Evolutionary conservation across 2,797 vertebrate genomes (phyloP).

Genomic region (Lacerta bilineata): DNA sequence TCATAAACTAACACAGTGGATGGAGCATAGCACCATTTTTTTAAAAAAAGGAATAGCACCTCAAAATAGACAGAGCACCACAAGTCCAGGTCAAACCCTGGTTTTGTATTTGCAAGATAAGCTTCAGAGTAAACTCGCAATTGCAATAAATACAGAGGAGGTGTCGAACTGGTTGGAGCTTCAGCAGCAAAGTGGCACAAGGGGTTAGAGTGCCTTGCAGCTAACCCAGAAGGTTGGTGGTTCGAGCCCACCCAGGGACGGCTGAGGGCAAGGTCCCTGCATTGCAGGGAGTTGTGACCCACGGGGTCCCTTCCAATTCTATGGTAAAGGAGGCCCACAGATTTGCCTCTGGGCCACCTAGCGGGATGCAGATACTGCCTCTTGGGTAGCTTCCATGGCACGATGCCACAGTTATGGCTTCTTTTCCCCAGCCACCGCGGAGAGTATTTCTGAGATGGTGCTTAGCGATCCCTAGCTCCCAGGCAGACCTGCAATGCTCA

Average conservation of each 20-base stretch:
- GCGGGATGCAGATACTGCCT: constrained; percentile 51
- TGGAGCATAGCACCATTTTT: constrained; percentile 64
- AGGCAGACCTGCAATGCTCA: background rate
- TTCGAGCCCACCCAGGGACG: too few species aligned
- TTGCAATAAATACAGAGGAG: constrained; percentile 49
- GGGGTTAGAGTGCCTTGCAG: too few species aligned
- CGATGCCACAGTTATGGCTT: background rate
- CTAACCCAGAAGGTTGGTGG: too few species aligned
- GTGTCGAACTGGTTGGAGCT: background rate
- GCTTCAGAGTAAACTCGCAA: constrained; percentile 39
- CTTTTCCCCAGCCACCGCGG: background rate
- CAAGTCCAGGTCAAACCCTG: background rate
- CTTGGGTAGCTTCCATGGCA: constrained; percentile 35
- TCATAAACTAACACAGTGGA: constrained; percentile 22
- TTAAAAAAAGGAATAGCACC: constrained; percentile 52
- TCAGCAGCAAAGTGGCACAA: too few species aligned
- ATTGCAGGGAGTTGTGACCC: too few species aligned
- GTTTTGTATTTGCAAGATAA: constrained; percentile 26
- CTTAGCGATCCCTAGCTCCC: too few species aligned
- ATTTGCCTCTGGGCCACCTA: background rate
- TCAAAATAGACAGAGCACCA: constrained; percentile 51
- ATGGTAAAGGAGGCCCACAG: too few species aligned
- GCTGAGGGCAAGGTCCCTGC: too few species aligned
- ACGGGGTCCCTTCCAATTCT: too few species aligned
- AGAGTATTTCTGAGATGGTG: background rate